These are phyloP conservation scores for Dasyornis broadbenti DNA, from an alignment of 2,113 vertebrate genomes.

Conservation along the genomic window DNA sequence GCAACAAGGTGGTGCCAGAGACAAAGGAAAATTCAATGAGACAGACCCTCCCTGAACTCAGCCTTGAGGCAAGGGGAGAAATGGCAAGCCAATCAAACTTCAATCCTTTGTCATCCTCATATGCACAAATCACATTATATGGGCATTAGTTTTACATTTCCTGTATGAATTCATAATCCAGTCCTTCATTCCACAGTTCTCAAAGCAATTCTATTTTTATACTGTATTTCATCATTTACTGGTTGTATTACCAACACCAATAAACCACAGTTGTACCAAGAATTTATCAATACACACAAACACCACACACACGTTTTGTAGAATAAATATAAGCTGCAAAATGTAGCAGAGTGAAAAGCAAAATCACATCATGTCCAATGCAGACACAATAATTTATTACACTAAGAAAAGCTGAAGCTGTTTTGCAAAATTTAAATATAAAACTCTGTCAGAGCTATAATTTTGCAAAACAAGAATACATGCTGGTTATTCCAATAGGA, in stretches of 20 bases:
- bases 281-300: neutral
- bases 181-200: neutral
- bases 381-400: constrained; percentile 54
- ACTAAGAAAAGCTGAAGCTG: constrained; percentile 31
- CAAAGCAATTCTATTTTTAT: neutral
- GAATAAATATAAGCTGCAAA: neutral
- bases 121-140: neutral
- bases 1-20: constrained; percentile 59
- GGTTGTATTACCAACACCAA: neutral
- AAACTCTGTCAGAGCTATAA: neutral
- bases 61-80: neutral
- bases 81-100: neutral
- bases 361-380: constrained; percentile 51
- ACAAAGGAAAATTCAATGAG: neutral
- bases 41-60: neutral
- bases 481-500: constrained; percentile 71
- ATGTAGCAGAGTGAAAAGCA: constrained; percentile 31
- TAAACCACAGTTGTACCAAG: neutral
- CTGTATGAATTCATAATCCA: neutral
- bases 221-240: neutral
- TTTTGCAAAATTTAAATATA: constrained; percentile 65
- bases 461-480: constrained; percentile 71
- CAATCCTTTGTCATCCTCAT: neutral
- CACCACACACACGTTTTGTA: neutral
- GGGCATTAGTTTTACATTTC: neutral